These are phyloP conservation scores for Phylloscopus whistleri DNA, from an alignment of 2,113 vertebrate genomes.

Conservation along the genomic window DNA sequence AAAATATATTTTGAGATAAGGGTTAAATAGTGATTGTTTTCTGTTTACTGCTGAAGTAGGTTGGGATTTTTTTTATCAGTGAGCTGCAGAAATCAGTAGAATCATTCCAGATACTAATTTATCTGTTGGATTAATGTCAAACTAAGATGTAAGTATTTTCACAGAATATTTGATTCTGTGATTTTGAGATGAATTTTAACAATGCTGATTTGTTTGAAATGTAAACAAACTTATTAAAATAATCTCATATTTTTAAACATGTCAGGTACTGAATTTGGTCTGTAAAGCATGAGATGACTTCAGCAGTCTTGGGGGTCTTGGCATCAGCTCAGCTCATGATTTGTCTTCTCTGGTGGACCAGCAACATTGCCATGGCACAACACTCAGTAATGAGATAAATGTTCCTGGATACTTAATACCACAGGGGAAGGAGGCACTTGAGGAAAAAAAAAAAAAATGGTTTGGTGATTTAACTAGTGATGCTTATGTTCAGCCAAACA, in stretches of 20 bases:
- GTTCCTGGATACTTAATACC: background rate
- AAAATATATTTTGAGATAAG: background rate
- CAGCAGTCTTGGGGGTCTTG: background rate
- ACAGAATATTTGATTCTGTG: background rate
- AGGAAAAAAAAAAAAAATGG: background rate
- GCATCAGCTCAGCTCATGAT: background rate
- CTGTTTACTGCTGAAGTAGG: background rate
- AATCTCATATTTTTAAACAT: background rate
- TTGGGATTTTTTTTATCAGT: background rate
- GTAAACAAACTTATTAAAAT: background rate
- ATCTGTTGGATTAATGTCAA: background rate
- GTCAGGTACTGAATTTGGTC: background rate
- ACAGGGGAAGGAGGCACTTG: background rate
- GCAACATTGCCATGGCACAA: background rate
- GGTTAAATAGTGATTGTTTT: background rate
- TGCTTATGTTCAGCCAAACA: background rate
- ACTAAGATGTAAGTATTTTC: background rate
- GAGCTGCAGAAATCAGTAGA: background rate
- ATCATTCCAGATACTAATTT: background rate
- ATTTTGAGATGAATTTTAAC: background rate
- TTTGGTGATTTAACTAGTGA: background rate
- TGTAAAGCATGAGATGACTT: background rate
- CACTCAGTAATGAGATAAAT: background rate
- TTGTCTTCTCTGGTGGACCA: background rate
- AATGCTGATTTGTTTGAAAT: background rate